phyloP scores from a whole-genome alignment of 2,113 vertebrate genomes.

The Willisornis vidua region DNA sequence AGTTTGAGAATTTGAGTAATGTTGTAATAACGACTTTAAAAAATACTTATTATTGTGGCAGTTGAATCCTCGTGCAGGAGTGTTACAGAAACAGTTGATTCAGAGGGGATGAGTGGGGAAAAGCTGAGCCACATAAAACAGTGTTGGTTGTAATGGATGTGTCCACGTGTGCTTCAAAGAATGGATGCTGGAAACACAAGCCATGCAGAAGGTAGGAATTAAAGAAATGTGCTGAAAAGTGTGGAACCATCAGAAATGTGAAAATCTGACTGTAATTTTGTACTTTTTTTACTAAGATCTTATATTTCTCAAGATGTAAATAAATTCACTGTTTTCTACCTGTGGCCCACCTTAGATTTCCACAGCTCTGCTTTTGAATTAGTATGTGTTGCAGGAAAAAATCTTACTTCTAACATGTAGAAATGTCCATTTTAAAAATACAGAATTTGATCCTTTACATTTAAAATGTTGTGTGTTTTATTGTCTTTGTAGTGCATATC shows the following conservation, averaged over 20 bases:
- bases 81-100: background rate
- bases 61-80: background rate
- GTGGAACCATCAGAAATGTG: background rate
- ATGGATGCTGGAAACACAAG: background rate
- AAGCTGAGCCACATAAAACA: background rate
- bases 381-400: background rate
- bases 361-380: background rate
- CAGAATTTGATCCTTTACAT: background rate
- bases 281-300: background rate
- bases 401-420: background rate
- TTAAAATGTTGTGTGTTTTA: background rate
- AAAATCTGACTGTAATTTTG: background rate
- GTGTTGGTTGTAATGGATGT: background rate
- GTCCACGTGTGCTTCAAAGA: background rate
- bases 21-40: rapidly evolving
- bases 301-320: background rate
- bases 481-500: background rate
- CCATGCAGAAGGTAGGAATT: background rate
- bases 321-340: background rate
- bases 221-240: background rate
- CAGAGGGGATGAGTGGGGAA: background rate
- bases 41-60: background rate
- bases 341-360: background rate
- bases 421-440: background rate
- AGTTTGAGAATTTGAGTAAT: background rate